Percentiles rank a stretch among this genome's conserved stretches.
phyloP scores from a whole-genome alignment of 2,888 invertebrate species.

The Hydroisotoma schaefferi region DNA sequence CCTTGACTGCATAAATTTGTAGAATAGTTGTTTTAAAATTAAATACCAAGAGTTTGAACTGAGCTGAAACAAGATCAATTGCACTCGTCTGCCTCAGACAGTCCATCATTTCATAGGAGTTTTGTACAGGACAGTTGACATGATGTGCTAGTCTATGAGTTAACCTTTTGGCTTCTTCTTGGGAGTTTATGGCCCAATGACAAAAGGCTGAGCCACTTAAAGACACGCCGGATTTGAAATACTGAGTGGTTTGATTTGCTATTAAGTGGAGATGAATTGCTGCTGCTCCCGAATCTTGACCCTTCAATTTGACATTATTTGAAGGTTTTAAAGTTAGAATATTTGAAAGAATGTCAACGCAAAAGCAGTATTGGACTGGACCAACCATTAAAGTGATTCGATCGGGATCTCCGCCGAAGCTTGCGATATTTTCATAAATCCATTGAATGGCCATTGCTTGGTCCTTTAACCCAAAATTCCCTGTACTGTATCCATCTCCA shows the following conservation, averaged over 20 bases:
- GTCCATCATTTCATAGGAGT: conserved; percentile 15
- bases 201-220: conserved; percentile 32
- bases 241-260: conserved; percentile 23
- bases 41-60: conserved; percentile 25
- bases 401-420: conserved; percentile 27
- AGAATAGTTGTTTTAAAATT: no score
- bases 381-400: conserved; percentile 23
- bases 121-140: conserved; percentile 19
- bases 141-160: conserved; percentile 19
- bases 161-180: conserved; percentile 19
- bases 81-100: conserved; percentile 29
- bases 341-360: no score
- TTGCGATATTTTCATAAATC: conserved; percentile 31
- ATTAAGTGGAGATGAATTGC: conserved; percentile 27
- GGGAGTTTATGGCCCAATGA: conserved; percentile 32
- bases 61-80: conserved; percentile 24
- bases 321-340: no score
- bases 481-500: conserved; percentile 14
- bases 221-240: conserved; percentile 35
- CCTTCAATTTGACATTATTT: conserved; percentile 7
- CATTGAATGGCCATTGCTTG: conserved; percentile 27
- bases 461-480: conserved; percentile 35
- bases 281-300: conserved; percentile 28
- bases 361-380: background rate
- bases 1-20: no score